A percentile compares a stretch with the other conserved stretches of the same genome.
These are phyloP conservation scores for Trachymyrmex cornetzi DNA, from an alignment of 1,140 invertebrate genomes.

Conservation along the genomic window DNA sequence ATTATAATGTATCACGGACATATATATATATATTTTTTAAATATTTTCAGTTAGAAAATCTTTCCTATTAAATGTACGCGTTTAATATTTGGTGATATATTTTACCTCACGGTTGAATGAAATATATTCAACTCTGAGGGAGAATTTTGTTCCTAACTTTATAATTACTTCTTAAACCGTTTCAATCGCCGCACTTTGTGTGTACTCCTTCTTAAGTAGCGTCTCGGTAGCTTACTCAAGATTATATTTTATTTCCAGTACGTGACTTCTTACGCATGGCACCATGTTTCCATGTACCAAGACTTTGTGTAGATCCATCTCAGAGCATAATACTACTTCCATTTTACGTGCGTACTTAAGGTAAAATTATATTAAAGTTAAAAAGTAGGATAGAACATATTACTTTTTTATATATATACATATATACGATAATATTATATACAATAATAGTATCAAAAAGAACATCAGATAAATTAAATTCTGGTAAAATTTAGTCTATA, in stretches of 20 bases:
- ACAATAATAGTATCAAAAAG: neutral
- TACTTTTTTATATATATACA: neutral
- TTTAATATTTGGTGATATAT: conserved; percentile 24
- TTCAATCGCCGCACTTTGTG: conserved; percentile 53
- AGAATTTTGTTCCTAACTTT: conserved; percentile 43
- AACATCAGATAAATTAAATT: conserved; percentile 25
- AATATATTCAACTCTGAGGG: conserved; percentile 22
- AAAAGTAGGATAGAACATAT: neutral
- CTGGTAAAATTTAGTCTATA: neutral
- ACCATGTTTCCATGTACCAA: conserved; percentile 13
- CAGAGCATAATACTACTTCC: neutral
- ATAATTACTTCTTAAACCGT: conserved; percentile 59
- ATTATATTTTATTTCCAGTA: conserved; percentile 60
- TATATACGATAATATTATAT: neutral
- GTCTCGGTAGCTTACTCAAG: conserved; percentile 43
- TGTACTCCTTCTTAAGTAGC: conserved; percentile 35
- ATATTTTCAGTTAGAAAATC: neutral
- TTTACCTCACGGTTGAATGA: neutral
- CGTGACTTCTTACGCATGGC: conserved; percentile 46
- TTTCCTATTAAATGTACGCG: neutral
- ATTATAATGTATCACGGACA: neutral
- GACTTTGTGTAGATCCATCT: conserved; percentile 21
- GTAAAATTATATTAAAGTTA: conserved; percentile 14
- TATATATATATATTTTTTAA: neutral
- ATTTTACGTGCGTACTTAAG: neutral